phyloP scores from a whole-genome alignment of 2,888 invertebrate species.

The Strigamia maritima region DNA sequence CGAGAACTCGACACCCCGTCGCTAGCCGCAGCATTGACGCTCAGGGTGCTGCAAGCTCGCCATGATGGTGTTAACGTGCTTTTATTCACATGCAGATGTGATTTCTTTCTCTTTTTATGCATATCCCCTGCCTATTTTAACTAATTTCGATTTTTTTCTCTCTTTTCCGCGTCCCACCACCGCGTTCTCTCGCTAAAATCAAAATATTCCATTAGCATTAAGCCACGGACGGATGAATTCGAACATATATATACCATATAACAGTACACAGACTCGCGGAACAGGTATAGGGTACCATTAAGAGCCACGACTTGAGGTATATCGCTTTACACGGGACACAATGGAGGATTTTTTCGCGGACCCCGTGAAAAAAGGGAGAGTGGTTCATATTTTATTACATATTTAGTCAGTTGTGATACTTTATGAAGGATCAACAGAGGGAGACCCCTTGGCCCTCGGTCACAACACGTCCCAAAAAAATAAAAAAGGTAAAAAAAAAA shows the following conservation, averaged over 20 bases:
- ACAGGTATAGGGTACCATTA: neutral
- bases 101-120: neutral
- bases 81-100: conserved; percentile 24
- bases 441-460: conserved; percentile 34
- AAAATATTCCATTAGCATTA: too few relatives aligned
- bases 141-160: neutral
- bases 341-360: conserved; percentile 19
- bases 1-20: conserved; percentile 25
- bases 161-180: neutral
- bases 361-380: conserved; percentile 24
- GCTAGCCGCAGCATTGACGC: conserved; percentile 21
- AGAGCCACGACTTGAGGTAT: conserved; percentile 13
- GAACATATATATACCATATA: neutral
- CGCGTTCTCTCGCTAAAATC: too few relatives aligned
- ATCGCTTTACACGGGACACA: conserved; percentile 25
- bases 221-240: too few relatives aligned
- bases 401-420: conserved; percentile 34
- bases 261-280: neutral
- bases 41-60: conserved; percentile 9
- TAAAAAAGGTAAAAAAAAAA: neutral
- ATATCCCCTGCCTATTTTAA: neutral
- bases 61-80: conserved; percentile 15
- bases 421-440: conserved; percentile 34
- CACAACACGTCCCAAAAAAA: conserved; percentile 15
- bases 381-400: conserved; percentile 32